Evolutionary conservation across 2,888 invertebrate species (phyloP), one percentile per base, ranked within the genome.

Genomic region (Polyploca ridens): DNA sequence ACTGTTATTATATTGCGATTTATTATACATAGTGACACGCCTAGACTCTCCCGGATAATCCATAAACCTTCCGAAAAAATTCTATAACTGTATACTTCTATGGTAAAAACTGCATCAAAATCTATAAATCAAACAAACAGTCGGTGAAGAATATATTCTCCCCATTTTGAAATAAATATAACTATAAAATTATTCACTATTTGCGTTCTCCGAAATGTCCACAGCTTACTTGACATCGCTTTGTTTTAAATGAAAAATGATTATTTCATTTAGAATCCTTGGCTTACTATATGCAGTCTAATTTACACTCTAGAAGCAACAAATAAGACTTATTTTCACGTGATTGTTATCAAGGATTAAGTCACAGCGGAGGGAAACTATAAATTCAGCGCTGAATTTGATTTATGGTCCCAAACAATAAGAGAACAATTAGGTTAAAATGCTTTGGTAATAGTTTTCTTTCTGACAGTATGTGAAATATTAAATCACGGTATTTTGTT

Each of bases 191-290:
- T 63, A 63, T 65, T 16, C 49, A 58, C 35, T 62, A 63, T 54
- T 59, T 54, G n/a, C 33, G 49, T 60, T 27, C 46, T 62, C 62
- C 27, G 33, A 59, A 57, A n/a, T 57, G 57, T 38, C 63, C 3
- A n/a, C 46, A 65, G 69, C 68, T 77, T 73, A n/a, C n/a, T 74
- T 76, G 82, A 80, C 81, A 76, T 74, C 76, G 79, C 85, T 85
- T 85, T 86, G 86, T 87, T 86, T 79, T 75, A 79, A 72, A 80
- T 87, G 86, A 87, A 85, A 88, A 87, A 80, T 76, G 67, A 84
- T 82, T 82, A 81, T 84, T 80, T 79, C 77, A 72, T 81, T 84
- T 76, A 69, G 72, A 79, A 73, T 73, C 69, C 72, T 68, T 75
- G 5, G 77, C 72, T 69, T 72, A 13, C 41, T 62, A 33, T 2